phyloP scores from a whole-genome alignment of 2,113 vertebrate genomes.

The Zosterops borbonicus region DNA sequence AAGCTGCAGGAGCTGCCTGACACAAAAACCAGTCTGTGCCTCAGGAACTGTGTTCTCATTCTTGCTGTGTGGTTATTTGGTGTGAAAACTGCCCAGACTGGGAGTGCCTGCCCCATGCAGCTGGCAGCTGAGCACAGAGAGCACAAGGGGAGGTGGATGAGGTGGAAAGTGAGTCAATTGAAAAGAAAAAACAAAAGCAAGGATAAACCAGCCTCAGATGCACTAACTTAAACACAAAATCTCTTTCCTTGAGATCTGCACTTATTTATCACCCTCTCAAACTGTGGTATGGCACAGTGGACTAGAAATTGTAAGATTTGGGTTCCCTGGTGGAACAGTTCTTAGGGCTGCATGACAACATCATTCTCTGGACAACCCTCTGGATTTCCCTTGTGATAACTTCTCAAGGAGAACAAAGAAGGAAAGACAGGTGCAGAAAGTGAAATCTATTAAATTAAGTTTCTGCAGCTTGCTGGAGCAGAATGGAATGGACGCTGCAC shows the following conservation, averaged over 20 bases:
- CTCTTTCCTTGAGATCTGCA: background rate
- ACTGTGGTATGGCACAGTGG: background rate
- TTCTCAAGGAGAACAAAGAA: background rate
- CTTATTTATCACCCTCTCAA: slow-evolving; percentile 5
- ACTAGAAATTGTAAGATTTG: background rate
- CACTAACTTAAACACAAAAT: background rate
- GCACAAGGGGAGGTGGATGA: background rate
- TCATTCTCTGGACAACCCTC: background rate
- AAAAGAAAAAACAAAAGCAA: background rate
- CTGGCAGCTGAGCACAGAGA: background rate
- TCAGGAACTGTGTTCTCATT: background rate
- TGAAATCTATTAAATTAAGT: background rate
- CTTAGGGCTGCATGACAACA: background rate
- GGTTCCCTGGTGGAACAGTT: background rate
- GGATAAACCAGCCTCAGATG: background rate
- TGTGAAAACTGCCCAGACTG: slow-evolving; percentile 20
- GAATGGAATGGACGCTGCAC: background rate
- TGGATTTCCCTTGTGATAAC: background rate
- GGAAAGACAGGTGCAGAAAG: background rate
- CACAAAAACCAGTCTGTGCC: background rate
- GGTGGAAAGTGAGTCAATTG: background rate
- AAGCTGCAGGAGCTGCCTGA: slow-evolving; percentile 15
- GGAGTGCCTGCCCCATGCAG: background rate
- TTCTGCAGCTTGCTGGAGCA: background rate
- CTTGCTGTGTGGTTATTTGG: background rate